A percentile compares a stretch with the other conserved stretches of the same genome.
Conservation (phyloP, 2,888 invertebrate species). For the Helicoverpa assulta region DNA sequence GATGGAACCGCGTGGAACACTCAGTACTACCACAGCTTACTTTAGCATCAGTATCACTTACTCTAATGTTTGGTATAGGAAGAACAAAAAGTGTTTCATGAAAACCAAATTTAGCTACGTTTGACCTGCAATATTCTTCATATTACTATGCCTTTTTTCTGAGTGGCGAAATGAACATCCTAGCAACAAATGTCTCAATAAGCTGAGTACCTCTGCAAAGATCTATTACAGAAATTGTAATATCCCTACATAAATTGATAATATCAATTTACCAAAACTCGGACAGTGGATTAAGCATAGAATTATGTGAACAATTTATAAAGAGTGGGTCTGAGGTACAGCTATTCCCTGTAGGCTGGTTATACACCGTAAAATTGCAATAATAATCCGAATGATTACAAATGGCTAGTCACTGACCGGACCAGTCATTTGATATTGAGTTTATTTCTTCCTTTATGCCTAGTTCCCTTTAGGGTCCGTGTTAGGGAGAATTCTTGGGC, state of each 20-base stretch:
- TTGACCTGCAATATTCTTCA: too few relatives aligned
- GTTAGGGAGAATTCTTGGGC: too few relatives aligned
- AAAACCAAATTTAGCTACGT: too few relatives aligned
- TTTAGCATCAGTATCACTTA: too few relatives aligned
- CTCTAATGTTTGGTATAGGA: too few relatives aligned
- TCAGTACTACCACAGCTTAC: too few relatives aligned
- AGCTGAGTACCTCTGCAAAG: too few relatives aligned
- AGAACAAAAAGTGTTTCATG: too few relatives aligned
- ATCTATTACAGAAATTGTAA: neutral
- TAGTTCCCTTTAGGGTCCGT: neutral
- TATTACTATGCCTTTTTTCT: too few relatives aligned
- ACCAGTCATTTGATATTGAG: slow-evolving; percentile 16
- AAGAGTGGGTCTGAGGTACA: neutral
- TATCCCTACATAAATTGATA: neutral
- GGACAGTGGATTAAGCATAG: neutral
- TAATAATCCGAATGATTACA: slow-evolving; percentile 31
- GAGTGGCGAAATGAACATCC: too few relatives aligned
- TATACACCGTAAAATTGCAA: slow-evolving; percentile 38
- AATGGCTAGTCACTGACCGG: slow-evolving; percentile 11
- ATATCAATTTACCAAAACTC: neutral
- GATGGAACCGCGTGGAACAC: too few relatives aligned
- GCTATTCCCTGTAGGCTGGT: slow-evolving; percentile 33
- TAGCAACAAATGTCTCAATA: neutral
- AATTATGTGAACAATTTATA: neutral
- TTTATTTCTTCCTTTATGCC: slow-evolving; percentile 18